phyloP scores from a whole-genome alignment of 2,113 vertebrate species.

The Ahaetulla prasina region DNA sequence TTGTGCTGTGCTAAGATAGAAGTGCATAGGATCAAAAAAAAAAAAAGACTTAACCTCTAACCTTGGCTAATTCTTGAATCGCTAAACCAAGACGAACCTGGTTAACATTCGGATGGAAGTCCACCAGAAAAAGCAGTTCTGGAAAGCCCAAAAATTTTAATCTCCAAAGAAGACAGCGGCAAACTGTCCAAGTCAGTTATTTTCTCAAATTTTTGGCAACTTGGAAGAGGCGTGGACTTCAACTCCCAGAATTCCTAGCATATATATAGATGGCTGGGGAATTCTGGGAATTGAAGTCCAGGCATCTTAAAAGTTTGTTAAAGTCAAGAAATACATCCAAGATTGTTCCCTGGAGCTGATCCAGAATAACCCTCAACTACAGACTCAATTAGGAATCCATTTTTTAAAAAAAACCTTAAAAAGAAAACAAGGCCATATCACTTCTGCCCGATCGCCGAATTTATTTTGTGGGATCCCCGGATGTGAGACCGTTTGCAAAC shows the following conservation, averaged over 20 bases:
- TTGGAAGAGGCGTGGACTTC: not conserved
- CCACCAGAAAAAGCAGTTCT: not conserved
- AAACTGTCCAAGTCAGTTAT: not conserved
- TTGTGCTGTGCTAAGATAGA: not conserved
- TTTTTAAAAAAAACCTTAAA: not conserved
- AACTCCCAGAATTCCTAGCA: not conserved
- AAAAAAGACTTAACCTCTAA: not conserved
- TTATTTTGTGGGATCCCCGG: no score
- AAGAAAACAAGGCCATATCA: not conserved
- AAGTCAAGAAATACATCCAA: not conserved
- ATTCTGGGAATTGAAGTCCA: not conserved
- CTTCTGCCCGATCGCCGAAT: not conserved
- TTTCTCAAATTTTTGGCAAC: not conserved
- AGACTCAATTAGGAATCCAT: not conserved
- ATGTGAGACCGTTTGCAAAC: not conserved
- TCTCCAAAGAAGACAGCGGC: not conserved
- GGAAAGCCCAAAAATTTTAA: not conserved
- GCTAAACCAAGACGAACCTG: not conserved
- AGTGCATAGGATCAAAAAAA: not conserved
- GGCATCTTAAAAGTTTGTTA: not conserved
- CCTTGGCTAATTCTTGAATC: not conserved
- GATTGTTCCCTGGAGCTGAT: not conserved
- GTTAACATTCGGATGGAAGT: not conserved
- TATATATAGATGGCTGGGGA: not conserved
- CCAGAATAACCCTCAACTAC: not conserved